Percentiles rank a stretch among this genome's conserved stretches.
phyloP scores from a whole-genome alignment of 2,888 invertebrate genomes.

The Tipula lateralis region DNA sequence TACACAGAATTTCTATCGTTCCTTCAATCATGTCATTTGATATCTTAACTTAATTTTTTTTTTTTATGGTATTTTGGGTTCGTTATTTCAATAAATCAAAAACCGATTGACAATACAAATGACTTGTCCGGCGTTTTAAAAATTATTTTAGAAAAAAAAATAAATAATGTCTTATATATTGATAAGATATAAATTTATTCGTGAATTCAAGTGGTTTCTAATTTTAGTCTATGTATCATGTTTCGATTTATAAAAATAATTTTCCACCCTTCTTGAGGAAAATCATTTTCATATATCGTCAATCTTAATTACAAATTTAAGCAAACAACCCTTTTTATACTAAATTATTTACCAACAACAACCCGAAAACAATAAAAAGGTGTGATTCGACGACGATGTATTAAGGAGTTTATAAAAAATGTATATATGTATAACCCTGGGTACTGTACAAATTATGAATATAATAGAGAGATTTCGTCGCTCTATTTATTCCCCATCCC shows the following conservation, averaged over 20 bases:
- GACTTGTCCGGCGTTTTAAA: background rate
- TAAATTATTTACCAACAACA: background rate
- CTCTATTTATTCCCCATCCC: background rate
- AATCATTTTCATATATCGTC: background rate
- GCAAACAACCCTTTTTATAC: background rate
- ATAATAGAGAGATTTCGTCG: background rate
- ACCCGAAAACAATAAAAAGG: background rate
- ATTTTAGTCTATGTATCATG: background rate
- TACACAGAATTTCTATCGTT: background rate
- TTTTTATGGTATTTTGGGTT: background rate
- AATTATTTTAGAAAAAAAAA: too few species aligned
- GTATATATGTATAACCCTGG: background rate
- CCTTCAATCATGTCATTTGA: slow-evolving; percentile 11
- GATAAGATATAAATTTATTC: slow-evolving; percentile 1
- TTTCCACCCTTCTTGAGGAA: background rate
- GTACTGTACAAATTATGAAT: background rate
- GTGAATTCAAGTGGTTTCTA: background rate
- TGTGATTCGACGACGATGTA: slow-evolving; percentile 3
- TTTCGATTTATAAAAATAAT: background rate
- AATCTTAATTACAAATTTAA: background rate
- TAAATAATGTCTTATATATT: background rate
- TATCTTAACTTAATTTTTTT: background rate
- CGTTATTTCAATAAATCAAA: slow-evolving; percentile 24
- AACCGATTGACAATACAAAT: slow-evolving; percentile 13
- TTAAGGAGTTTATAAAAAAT: background rate